A percentile compares a stretch with the other conserved stretches of the same genome.
Conservation (phyloP, 2,797 vertebrate genomes). For the Cuculus canorus region DNA sequence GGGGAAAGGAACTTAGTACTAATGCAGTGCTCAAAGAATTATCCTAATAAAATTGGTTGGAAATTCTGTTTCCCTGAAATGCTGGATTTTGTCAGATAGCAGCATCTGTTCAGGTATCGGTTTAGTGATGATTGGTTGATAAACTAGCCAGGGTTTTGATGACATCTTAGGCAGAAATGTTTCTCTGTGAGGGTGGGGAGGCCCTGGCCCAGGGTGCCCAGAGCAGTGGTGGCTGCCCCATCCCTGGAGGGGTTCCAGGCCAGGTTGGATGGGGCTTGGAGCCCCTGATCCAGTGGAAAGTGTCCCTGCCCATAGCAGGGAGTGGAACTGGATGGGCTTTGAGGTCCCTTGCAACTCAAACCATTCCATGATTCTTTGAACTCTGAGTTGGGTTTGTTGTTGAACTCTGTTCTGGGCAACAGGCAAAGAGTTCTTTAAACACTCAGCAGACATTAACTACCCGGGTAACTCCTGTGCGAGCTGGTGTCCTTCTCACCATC, state of each 20-base stretch:
- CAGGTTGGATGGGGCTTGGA: too few relatives aligned
- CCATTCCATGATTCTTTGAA: too few relatives aligned
- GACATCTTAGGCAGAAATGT: too few relatives aligned
- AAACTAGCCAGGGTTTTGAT: neutral
- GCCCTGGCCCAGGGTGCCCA: too few relatives aligned
- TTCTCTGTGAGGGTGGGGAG: too few relatives aligned
- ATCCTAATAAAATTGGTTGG: neutral
- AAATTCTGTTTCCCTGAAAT: neutral
- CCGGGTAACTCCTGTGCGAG: neutral
- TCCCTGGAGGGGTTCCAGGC: too few relatives aligned
- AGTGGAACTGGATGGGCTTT: too few relatives aligned
- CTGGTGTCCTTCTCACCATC: neutral
- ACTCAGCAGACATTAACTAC: neutral
- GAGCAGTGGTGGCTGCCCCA: too few relatives aligned
- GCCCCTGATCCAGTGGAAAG: too few relatives aligned
- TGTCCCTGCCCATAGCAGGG: too few relatives aligned
- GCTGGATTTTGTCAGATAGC: neutral
- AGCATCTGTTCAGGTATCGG: neutral
- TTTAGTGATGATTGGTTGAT: neutral
- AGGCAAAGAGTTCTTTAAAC: neutral
- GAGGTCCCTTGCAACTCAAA: too few relatives aligned
- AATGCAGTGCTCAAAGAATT: neutral
- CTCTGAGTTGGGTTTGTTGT: neutral
- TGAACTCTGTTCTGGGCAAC: neutral
- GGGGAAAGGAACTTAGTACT: neutral